A percentile compares a stretch with the other conserved stretches of the same genome.
Conservation (phyloP, 2,113 vertebrate species). For the Patagioenas fasciata region DNA sequence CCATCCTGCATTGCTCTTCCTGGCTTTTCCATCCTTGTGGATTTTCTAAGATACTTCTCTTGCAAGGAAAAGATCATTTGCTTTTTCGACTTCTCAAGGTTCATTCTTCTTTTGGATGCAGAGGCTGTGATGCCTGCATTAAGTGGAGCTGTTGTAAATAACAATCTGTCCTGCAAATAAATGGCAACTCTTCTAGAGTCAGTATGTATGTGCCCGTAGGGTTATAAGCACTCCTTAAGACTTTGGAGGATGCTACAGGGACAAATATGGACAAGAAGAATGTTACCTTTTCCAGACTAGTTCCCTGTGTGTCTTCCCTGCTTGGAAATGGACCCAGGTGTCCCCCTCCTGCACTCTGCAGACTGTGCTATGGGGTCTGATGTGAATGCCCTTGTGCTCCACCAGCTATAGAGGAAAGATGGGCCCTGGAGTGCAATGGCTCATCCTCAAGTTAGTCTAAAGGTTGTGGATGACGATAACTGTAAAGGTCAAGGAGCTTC, state of each 20-base stretch:
- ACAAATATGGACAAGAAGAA: neutral
- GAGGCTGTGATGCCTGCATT: conserved; percentile 11
- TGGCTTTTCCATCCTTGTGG: neutral
- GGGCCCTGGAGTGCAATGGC: neutral
- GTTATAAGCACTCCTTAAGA: neutral
- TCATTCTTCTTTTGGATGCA: neutral
- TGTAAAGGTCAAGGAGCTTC: neutral
- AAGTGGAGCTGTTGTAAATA: conserved; percentile 47
- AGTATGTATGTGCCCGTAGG: neutral
- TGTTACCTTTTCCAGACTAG: neutral
- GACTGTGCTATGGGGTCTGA: neutral
- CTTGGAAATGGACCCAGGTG: neutral
- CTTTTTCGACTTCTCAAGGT: conserved; percentile 46
- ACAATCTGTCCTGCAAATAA: conserved; percentile 42
- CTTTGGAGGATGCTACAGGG: neutral
- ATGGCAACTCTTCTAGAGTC: neutral
- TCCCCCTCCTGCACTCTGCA: neutral
- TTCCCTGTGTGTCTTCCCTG: neutral
- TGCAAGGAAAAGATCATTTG: conserved; percentile 28
- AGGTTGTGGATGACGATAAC: neutral
- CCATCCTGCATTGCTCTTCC: neutral
- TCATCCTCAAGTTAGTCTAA: fast-evolving
- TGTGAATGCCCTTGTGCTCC: neutral
- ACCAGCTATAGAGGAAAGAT: neutral
- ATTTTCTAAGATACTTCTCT: neutral